phyloP scores from a whole-genome alignment of 2,797 vertebrate species.

The Sebastes matsubarae region DNA sequence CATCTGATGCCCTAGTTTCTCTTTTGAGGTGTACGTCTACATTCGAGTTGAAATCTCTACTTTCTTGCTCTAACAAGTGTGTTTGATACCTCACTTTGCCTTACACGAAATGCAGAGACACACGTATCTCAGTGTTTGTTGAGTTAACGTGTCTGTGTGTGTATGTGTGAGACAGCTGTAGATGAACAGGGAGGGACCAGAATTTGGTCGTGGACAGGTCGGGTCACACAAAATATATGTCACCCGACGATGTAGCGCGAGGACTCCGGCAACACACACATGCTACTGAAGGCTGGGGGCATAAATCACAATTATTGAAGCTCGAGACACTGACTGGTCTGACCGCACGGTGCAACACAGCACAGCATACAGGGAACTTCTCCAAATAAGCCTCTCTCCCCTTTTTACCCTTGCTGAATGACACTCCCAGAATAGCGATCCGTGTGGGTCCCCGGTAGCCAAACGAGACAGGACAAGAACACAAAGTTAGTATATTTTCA shows the following conservation, averaged over 20 bases:
- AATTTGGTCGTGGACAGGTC: constrained; percentile 63
- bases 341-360: constrained; percentile 38
- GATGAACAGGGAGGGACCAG: constrained; percentile 44
- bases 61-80: constrained; percentile 11
- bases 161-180: constrained; percentile 25
- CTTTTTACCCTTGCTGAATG: constrained; percentile 75
- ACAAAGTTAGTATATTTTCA: constrained; percentile 65
- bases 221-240: constrained; percentile 77
- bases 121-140: not conserved
- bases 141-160: not conserved
- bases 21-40: constrained; percentile 38
- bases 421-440: constrained; percentile 79
- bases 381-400: constrained; percentile 67
- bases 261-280: constrained; percentile 68
- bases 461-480: constrained; percentile 69
- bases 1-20: constrained; percentile 73
- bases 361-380: constrained; percentile 53
- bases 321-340: constrained; percentile 71
- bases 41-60: constrained; percentile 30
- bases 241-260: constrained; percentile 63
- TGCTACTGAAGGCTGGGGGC: constrained; percentile 61
- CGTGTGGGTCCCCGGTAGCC: constrained; percentile 63
- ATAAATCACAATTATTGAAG: constrained; percentile 84
- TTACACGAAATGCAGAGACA: constrained; percentile 2
- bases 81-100: constrained; percentile 38